Conservation (phyloP, 2,888 invertebrate genomes). For the Aspidiotus rigidus region DNA sequence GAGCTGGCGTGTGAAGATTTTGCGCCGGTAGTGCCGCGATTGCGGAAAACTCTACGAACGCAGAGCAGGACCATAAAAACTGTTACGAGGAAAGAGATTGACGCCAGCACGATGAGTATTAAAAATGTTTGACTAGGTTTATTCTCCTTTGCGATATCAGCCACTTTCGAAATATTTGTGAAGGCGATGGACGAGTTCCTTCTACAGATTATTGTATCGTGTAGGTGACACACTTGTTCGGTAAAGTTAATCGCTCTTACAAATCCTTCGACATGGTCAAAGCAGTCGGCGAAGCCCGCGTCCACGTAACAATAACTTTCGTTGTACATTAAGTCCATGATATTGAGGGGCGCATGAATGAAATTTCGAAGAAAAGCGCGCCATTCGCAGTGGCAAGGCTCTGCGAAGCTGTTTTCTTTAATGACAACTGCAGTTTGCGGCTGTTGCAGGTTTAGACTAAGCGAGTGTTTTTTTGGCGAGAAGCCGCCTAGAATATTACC, state of each 20-base stretch:
- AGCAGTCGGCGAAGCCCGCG: slow-evolving; percentile 53
- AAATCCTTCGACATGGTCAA: slow-evolving; percentile 55
- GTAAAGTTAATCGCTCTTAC: slow-evolving; percentile 55
- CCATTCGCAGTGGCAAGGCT: slow-evolving; percentile 55
- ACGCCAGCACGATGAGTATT: slow-evolving; percentile 15
- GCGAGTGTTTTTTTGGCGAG: slow-evolving; percentile 40
- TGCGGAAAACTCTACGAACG: slow-evolving; percentile 44
- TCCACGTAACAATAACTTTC: slow-evolving; percentile 57
- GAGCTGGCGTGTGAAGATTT: background rate
- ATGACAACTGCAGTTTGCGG: slow-evolving; percentile 39
- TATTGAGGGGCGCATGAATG: slow-evolving; percentile 45
- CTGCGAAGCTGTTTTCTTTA: slow-evolving; percentile 54
- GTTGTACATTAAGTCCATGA: slow-evolving; percentile 45
- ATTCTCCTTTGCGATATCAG: slow-evolving; percentile 37
- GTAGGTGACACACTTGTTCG: slow-evolving; percentile 42
- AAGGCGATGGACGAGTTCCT: slow-evolving; percentile 25
- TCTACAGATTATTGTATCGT: slow-evolving; percentile 39
- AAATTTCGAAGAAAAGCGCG: slow-evolving; percentile 49
- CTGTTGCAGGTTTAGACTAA: slow-evolving; percentile 50
- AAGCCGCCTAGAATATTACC: slow-evolving; percentile 43
- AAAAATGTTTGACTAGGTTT: slow-evolving; percentile 5
- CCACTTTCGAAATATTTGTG: slow-evolving; percentile 36
- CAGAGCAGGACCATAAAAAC: slow-evolving; percentile 49
- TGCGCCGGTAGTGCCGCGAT: background rate
- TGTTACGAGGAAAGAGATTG: slow-evolving; percentile 45